phyloP scores from a whole-genome alignment of 1,140 invertebrate genomes.

The Aphelenchoides besseyi region DNA sequence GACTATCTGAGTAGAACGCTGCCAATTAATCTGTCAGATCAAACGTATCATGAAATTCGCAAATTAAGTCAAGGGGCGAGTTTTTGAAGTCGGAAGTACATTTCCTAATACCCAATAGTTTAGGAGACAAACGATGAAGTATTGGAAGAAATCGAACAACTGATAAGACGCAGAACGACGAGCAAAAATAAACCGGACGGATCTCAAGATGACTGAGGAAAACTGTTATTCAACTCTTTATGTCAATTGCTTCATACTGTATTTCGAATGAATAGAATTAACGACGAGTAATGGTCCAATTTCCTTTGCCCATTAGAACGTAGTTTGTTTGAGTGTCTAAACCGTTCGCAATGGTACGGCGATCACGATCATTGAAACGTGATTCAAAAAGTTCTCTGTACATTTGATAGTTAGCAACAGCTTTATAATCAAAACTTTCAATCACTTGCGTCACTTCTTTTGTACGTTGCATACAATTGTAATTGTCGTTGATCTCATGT shows the following conservation, averaged over 20 bases:
- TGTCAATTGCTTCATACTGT: too few species aligned
- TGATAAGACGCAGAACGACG: neutral
- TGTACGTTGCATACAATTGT: neutral
- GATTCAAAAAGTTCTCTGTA: too few species aligned
- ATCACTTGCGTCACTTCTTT: neutral
- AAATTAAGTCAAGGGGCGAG: neutral
- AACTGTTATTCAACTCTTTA: too few species aligned
- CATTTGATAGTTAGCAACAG: neutral
- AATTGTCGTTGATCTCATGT: neutral
- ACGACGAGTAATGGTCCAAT: too few species aligned
- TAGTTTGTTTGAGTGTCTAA: too few species aligned
- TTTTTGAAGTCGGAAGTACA: neutral
- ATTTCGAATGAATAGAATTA: too few species aligned
- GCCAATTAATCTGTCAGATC: constrained; percentile 21
- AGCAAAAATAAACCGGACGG: too few species aligned
- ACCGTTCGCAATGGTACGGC: too few species aligned
- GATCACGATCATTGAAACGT: too few species aligned
- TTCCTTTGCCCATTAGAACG: too few species aligned
- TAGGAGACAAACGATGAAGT: neutral
- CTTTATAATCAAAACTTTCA: neutral
- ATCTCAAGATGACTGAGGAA: too few species aligned
- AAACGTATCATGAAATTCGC: neutral
- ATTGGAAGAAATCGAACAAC: neutral
- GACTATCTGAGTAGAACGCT: constrained; percentile 43
- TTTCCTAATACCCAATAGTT: too few species aligned